Evolutionary conservation across 2,888 invertebrate species (phyloP), one percentile per base, ranked within the genome.

Genomic region (Erebia palarica): DNA sequence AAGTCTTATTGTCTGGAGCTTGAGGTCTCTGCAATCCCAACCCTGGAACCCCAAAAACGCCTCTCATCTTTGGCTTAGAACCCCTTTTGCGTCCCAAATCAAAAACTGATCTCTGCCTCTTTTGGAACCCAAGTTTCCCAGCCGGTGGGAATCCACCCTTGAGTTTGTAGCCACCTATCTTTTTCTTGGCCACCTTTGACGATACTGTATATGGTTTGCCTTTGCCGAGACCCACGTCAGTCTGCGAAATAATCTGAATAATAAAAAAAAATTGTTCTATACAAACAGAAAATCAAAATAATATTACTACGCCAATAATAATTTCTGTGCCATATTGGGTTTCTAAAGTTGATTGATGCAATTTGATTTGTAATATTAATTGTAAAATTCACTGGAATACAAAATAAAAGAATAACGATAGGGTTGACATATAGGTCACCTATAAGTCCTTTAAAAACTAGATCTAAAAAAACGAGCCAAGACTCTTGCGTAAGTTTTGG

Each of bases 31-130:
- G 96, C 70, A 97, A 87, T 5, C 96, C 96, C 27, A 97, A 91
- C 9, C 96, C 97, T 0, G 97, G 97, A 8, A 96, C 96, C 16
- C 97, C 97, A 84, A 97, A 97, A 59, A 97, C 95, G 5, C 97
- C 97, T 65, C 97, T 92, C 95, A 98, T 97, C 90, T 98, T 98
- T 14, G 97, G 96, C 85, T 98, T 98, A 1, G 97, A 95, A 9
- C 97, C 97, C 73, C 98, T 94, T 84, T 98, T 97, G 74, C 97
- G 92, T 47, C 96, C 96, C 83, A 97, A 96, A 78, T 97, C 96
- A 51, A 93, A 77, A 47, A 95, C 95, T 63, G 96, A 92, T 65
- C 96, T 93, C 77, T 96, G 95, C 21, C 96, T 93, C 81, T 97
- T 97, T 83, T 96, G 96, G 81, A 96, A 96, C 60, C 96, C 95